Evolutionary conservation across 2,888 invertebrate species (phyloP).

Genomic region (Cremastobaeus sp.): DNA sequence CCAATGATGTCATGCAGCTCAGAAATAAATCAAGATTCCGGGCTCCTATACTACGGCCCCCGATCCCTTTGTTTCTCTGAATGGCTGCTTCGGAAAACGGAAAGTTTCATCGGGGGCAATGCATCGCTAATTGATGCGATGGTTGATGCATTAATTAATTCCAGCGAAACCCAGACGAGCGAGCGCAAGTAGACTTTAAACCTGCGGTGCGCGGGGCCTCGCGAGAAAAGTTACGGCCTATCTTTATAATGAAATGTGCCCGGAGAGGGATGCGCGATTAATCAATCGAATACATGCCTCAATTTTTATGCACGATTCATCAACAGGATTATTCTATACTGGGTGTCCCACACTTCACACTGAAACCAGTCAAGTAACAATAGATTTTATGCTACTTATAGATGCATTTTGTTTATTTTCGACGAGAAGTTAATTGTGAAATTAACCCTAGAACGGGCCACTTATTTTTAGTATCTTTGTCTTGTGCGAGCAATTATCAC

Average conservation of each 20-base stretch:
- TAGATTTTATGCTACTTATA: too few species aligned
- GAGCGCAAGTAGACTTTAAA: constrained; percentile 63
- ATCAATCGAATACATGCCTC: constrained; percentile 18
- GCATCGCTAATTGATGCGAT: constrained; percentile 70
- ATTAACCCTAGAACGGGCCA: too few species aligned
- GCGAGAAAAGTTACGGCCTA: constrained; percentile 55
- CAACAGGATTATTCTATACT: constrained; percentile 14
- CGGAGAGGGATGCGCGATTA: constrained; percentile 29
- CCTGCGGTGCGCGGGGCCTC: constrained; percentile 50
- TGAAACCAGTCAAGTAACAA: not conserved
- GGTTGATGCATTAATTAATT: constrained; percentile 69
- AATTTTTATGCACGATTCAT: constrained; percentile 27
- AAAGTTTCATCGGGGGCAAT: constrained; percentile 71
- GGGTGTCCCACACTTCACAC: too few species aligned
- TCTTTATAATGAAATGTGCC: constrained; percentile 26
- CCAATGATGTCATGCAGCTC: constrained; percentile 30
- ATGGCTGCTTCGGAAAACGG: constrained; percentile 62
- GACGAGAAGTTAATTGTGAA: too few species aligned
- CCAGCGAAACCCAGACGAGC: constrained; percentile 53
- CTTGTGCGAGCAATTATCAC: too few species aligned
- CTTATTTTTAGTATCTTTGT: too few species aligned
- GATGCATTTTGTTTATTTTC: too few species aligned
- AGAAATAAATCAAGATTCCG: constrained; percentile 34
- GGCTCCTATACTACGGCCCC: constrained; percentile 40
- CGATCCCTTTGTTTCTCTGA: constrained; percentile 56